Evolutionary conservation across 2,888 invertebrate genomes (phyloP).

Genomic region (Leptogaster cylindrica): DNA sequence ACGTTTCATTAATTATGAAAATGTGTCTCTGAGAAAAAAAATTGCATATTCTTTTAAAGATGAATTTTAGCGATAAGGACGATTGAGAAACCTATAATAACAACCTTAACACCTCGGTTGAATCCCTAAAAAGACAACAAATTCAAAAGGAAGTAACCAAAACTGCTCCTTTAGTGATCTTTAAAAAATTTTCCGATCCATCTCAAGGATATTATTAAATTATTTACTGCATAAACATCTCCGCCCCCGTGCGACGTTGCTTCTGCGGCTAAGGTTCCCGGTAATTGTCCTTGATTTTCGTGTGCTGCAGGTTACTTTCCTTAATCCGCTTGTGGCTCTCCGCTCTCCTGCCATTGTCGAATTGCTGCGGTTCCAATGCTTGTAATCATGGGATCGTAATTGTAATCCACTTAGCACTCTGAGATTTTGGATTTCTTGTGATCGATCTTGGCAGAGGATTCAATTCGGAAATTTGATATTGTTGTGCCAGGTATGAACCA

Average conservation of each 20-base stretch:
- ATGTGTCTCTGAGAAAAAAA: too few species aligned
- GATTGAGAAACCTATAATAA: conserved; percentile 32
- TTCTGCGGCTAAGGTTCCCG: conserved; percentile 17
- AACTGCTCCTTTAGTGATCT: conserved; percentile 38
- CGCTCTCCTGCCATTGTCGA: conserved; percentile 17
- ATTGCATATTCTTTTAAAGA: too few species aligned
- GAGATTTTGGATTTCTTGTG: conserved; percentile 5
- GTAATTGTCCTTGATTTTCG: conserved; percentile 23
- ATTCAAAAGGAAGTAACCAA: conserved; percentile 6
- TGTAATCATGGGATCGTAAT: conserved; percentile 38
- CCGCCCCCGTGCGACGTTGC: conserved; percentile 23
- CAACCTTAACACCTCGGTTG: conserved; percentile 35
- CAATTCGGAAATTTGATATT: not conserved
- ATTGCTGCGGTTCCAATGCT: conserved; percentile 4
- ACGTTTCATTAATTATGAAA: too few species aligned
- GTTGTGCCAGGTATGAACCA: not conserved
- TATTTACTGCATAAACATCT: conserved; percentile 43
- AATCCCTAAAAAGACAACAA: conserved; percentile 3
- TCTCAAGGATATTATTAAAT: conserved; percentile 44
- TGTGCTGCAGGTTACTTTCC: not conserved
- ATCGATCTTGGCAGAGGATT: not conserved
- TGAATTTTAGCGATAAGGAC: conserved; percentile 1
- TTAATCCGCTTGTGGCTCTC: not conserved
- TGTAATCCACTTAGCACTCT: conserved; percentile 40
- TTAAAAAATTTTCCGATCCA: conserved; percentile 9